A percentile compares a stretch with the other conserved stretches of the same genome.
Conservation (phyloP, 2,113 vertebrate genomes). For the Grammomys dolichurus region DNA sequence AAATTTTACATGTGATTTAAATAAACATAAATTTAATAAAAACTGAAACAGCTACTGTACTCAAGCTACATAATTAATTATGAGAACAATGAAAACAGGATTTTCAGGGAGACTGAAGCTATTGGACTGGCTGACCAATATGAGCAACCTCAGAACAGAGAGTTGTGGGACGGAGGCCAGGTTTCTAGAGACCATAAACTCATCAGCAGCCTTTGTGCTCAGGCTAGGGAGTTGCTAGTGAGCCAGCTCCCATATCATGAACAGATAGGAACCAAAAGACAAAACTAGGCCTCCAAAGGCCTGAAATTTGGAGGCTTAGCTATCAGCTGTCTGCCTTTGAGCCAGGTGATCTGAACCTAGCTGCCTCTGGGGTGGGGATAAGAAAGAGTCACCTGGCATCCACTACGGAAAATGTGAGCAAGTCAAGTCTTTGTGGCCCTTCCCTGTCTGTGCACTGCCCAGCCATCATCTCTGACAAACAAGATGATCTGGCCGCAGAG, state of each 20-base stretch:
- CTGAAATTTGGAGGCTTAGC: constrained; percentile 73
- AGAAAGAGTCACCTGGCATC: constrained; percentile 83
- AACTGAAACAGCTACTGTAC: not conserved
- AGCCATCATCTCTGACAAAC: constrained; percentile 63
- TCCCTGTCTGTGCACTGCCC: not conserved
- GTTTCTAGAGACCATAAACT: not conserved
- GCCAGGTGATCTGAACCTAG: constrained; percentile 81
- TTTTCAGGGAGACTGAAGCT: not conserved
- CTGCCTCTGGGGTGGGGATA: constrained; percentile 69
- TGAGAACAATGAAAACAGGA: not conserved
- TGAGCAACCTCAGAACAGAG: not conserved
- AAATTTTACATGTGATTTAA: not conserved
- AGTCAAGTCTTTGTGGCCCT: constrained; percentile 66
- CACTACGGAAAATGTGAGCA: constrained; percentile 85
- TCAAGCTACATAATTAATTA: not conserved
- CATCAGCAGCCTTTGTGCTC: not conserved
- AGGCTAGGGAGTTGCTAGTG: not conserved
- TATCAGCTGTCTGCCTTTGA: constrained; percentile 77
- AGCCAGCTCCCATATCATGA: constrained; percentile 55
- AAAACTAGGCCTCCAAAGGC: constrained; percentile 74
- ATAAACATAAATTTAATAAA: constrained; percentile 13
- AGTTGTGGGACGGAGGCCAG: not conserved
- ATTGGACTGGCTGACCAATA: not conserved
- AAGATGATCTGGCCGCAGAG: constrained; percentile 67
- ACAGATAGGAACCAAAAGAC: constrained; percentile 69